Evolutionary conservation across 2,888 invertebrate genomes (phyloP).

Genomic region (Drosophila emarginata): DNA sequence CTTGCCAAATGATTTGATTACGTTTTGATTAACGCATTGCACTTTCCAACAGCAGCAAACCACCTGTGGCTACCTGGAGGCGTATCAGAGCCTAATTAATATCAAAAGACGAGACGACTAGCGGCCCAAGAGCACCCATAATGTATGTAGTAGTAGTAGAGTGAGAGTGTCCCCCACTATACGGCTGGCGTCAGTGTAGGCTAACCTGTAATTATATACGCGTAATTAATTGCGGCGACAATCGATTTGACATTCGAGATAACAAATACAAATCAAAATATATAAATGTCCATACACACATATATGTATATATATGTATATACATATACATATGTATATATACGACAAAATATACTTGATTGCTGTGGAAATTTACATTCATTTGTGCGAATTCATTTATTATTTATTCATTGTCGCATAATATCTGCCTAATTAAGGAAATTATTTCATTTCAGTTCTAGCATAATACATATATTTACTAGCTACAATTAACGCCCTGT

Average conservation of each 20-base stretch:
- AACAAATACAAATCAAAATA: constrained; percentile 32
- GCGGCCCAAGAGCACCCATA: not conserved
- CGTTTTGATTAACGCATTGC: constrained; percentile 76
- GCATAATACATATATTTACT: constrained; percentile 40
- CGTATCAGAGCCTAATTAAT: constrained; percentile 79
- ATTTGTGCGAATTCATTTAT: constrained; percentile 60
- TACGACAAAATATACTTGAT: constrained; percentile 35
- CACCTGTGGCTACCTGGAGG: constrained; percentile 78
- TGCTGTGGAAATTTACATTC: constrained; percentile 62
- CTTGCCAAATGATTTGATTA: constrained; percentile 77
- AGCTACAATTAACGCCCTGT: constrained; percentile 8
- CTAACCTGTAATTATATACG: constrained; percentile 68
- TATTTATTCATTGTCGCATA: constrained; percentile 44
- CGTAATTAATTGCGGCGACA: constrained; percentile 76
- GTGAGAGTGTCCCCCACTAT: constrained; percentile 27
- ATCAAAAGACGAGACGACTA: constrained; percentile 54
- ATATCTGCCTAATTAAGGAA: constrained; percentile 57
- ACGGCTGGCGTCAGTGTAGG: constrained; percentile 62
- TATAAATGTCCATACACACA: not conserved
- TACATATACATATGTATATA: not conserved
- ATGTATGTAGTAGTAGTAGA: not conserved
- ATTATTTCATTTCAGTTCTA: constrained; percentile 50
- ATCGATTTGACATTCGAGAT: constrained; percentile 76
- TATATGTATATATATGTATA: not conserved
- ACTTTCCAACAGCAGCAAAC: constrained; percentile 68